phyloP scores from a whole-genome alignment of 2,113 vertebrate species.

The Reinhardtius hippoglossoides region DNA sequence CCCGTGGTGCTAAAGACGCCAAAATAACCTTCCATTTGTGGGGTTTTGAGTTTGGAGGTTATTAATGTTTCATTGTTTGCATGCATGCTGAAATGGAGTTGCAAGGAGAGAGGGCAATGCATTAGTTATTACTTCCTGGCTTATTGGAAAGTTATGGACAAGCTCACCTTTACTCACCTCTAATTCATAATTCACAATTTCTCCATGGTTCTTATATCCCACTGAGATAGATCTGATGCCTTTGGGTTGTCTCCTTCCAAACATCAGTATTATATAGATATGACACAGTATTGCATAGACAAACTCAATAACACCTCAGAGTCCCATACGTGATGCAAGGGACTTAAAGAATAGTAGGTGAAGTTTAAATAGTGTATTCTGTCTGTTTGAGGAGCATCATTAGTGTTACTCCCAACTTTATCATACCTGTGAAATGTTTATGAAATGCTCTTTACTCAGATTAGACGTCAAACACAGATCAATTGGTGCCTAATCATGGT shows the following conservation, averaged over 20 bases:
- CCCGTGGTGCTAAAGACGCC: conserved; percentile 42
- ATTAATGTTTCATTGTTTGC: conserved; percentile 76
- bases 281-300: neutral
- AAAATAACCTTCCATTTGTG: conserved; percentile 72
- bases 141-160: conserved; percentile 29
- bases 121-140: conserved; percentile 68
- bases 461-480: no score
- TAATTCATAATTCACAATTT: conserved; percentile 7
- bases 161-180: conserved; percentile 32
- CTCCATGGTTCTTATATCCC: neutral
- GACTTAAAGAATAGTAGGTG: neutral
- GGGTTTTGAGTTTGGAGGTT: conserved; percentile 29
- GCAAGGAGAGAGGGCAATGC: conserved; percentile 37
- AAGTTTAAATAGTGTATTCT: neutral
- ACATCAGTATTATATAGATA: neutral
- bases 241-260: neutral
- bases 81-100: conserved; percentile 37
- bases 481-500: no score
- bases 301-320: neutral
- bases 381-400: neutral
- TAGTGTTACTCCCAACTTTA: no score
- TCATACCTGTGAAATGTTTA: no score
- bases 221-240: neutral
- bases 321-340: neutral
- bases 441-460: no score